A percentile compares a stretch with the other conserved stretches of the same genome.
phyloP scores from a whole-genome alignment of 2,113 vertebrate genomes.

The Lanius ludovicianus region DNA sequence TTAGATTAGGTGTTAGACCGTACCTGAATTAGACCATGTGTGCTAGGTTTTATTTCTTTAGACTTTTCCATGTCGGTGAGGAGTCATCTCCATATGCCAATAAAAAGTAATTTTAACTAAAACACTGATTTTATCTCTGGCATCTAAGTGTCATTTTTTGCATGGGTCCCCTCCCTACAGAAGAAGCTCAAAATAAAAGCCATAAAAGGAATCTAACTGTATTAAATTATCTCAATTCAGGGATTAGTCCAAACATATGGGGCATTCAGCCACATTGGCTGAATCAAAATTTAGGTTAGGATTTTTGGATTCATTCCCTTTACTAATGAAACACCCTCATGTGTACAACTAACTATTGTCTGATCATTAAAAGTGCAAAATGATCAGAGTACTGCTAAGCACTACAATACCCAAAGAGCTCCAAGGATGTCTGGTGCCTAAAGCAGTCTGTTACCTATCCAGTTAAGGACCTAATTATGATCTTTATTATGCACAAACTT shows the following conservation, averaged over 20 bases:
- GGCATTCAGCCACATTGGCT: neutral
- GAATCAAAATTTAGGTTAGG: neutral
- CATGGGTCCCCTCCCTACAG: neutral
- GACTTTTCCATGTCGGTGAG: neutral
- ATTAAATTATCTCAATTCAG: neutral
- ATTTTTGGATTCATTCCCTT: neutral
- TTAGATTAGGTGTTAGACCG: constrained; percentile 17
- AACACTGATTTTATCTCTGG: neutral
- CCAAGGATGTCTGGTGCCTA: neutral
- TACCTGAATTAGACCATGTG: neutral
- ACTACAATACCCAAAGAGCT: neutral
- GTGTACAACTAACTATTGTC: neutral
- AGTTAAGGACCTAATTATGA: neutral
- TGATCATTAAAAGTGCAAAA: neutral
- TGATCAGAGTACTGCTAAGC: neutral
- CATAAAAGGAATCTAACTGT: neutral
- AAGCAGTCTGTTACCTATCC: neutral
- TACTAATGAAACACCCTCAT: neutral
- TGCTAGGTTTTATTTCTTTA: neutral
- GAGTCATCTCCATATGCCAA: neutral
- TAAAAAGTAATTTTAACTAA: neutral
- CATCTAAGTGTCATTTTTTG: neutral
- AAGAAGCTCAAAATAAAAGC: neutral
- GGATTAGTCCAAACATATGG: neutral
- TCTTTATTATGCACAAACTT: neutral